phyloP scores from a whole-genome alignment of 1,140 invertebrate genomes.

The Monochamus saltuarius region DNA sequence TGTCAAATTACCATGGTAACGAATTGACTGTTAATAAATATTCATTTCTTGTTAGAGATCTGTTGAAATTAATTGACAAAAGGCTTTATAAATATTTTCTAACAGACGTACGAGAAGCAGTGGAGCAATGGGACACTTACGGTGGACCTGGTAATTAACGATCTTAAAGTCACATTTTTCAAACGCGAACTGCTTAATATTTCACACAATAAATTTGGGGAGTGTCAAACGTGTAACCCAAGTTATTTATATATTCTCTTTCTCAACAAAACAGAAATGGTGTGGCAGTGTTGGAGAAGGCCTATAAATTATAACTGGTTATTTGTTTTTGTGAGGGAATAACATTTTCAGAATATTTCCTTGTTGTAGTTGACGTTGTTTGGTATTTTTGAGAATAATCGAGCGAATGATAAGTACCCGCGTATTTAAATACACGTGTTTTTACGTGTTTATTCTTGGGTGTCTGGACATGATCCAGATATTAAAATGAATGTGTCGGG shows the following conservation, averaged over 20 bases:
- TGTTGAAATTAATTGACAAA: too few species aligned
- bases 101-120: too few species aligned
- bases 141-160: conserved; percentile 51
- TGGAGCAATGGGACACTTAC: conserved; percentile 48
- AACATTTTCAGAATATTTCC: neutral
- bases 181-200: conserved; percentile 49
- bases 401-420: neutral
- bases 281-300: conserved; percentile 9
- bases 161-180: conserved; percentile 52
- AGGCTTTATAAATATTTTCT: too few species aligned
- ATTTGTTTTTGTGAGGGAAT: conserved; percentile 7
- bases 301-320: conserved; percentile 7
- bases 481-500: too few species aligned
- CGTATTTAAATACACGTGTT: neutral
- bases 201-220: conserved; percentile 50
- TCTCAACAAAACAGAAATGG: conserved; percentile 14
- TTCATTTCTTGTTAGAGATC: too few species aligned
- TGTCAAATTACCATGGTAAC: too few species aligned
- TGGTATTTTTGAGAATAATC: neutral
- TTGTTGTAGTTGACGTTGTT: neutral
- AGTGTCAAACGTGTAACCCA: conserved; percentile 43
- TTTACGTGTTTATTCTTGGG: neutral
- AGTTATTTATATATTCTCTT: conserved; percentile 32
- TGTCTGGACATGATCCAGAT: too few species aligned
- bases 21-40: too few species aligned